A percentile compares a stretch with the other conserved stretches of the same genome.
These are phyloP conservation scores for Benitochromis conjunctus DNA, from an alignment of 2,113 vertebrate species.

Conservation along the genomic window DNA sequence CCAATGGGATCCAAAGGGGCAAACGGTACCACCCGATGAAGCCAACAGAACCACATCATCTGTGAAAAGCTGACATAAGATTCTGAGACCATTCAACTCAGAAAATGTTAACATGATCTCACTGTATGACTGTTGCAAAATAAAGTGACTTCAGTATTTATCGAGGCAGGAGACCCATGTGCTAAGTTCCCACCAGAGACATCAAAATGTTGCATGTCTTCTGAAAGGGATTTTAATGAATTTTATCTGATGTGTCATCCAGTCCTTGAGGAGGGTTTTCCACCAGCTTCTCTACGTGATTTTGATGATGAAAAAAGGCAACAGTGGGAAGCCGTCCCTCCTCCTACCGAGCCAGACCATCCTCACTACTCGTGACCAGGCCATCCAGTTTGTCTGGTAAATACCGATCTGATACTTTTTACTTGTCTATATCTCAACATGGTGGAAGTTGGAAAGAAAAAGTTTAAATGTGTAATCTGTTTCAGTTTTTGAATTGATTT, in stretches of 20 bases:
- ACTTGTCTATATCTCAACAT: neutral
- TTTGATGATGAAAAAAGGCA: constrained; percentile 78
- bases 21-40: neutral
- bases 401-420: neutral
- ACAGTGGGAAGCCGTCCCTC: constrained; percentile 25
- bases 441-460: neutral
- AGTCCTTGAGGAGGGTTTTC: constrained; percentile 76
- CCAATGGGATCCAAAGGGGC: neutral
- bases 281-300: constrained; percentile 78
- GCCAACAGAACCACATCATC: neutral
- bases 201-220: neutral
- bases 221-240: neutral
- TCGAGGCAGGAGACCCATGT: neutral
- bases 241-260: neutral
- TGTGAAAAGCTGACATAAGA: neutral
- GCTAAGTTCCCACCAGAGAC: neutral
- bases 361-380: constrained; percentile 72
- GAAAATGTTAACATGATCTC: neutral
- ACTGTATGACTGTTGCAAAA: neutral
- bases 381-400: constrained; percentile 88
- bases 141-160: neutral
- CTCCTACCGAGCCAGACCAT: constrained; percentile 63
- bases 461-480: neutral
- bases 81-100: neutral
- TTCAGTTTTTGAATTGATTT: neutral